A percentile compares a stretch with the other conserved stretches of the same genome.
Evolutionary conservation across 2,888 invertebrate genomes (phyloP).

Genomic region (Schizotus pectinicornis): DNA sequence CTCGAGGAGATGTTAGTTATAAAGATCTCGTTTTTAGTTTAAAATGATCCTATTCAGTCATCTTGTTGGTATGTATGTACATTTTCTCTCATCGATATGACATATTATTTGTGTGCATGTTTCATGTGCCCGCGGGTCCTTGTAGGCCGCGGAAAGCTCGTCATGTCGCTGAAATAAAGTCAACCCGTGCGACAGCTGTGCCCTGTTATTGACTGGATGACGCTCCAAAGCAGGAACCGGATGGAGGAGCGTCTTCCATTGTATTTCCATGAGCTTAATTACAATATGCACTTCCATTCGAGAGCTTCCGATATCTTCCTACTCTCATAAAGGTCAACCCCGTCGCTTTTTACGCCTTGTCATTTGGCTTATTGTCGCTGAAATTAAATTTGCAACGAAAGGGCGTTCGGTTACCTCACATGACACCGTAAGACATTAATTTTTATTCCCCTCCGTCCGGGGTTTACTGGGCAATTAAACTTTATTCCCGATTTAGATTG

Average conservation of each 20-base stretch:
- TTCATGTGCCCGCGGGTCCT: no score
- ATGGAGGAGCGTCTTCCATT: conserved; percentile 29
- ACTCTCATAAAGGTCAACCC: neutral
- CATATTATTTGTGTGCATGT: no score
- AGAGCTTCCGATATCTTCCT: conserved; percentile 3
- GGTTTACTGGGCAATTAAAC: conserved; percentile 17
- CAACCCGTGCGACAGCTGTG: neutral
- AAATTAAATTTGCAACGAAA: conserved; percentile 21
- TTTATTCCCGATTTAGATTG: conserved; percentile 27
- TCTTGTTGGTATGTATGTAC: no score
- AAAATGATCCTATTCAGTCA: no score
- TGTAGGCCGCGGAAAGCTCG: no score
- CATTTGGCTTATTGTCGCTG: conserved; percentile 18
- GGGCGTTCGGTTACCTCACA: conserved; percentile 22
- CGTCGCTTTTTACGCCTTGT: neutral
- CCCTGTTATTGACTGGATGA: neutral
- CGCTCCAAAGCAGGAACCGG: conserved; percentile 25
- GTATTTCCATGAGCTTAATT: conserved; percentile 14
- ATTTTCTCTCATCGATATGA: no score
- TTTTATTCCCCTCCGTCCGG: conserved; percentile 17
- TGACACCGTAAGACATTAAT: conserved; percentile 19
- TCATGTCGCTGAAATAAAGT: no score
- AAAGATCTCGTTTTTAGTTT: no score
- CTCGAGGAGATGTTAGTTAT: no score
- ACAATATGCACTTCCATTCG: conserved; percentile 22